A percentile compares a stretch with the other conserved stretches of the same genome.
phyloP scores from a whole-genome alignment of 2,888 invertebrate genomes.

The Platerodrilus igneus region DNA sequence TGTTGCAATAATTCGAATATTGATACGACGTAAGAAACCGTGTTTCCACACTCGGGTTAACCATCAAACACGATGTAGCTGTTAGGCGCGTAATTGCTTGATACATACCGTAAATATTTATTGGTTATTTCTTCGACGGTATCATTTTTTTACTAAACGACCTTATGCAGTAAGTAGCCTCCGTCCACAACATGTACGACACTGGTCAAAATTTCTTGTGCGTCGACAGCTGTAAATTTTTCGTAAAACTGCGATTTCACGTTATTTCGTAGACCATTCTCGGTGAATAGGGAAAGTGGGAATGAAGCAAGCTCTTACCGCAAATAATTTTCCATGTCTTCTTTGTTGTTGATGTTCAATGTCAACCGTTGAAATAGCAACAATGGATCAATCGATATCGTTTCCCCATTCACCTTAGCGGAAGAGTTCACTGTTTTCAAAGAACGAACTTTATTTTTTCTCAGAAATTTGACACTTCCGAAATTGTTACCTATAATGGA shows the following conservation, averaged over 20 bases:
- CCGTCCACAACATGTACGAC: slow-evolving; percentile 32
- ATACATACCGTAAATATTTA: slow-evolving; percentile 25
- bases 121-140: slow-evolving; percentile 25
- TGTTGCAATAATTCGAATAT: too few species aligned
- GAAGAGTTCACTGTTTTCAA: slow-evolving; percentile 30
- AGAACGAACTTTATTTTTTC: slow-evolving; percentile 34
- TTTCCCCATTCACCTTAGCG: slow-evolving; percentile 32
- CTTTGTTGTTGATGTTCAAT: slow-evolving; percentile 28
- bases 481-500: slow-evolving; percentile 32
- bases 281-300: slow-evolving; percentile 33
- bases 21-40: too few species aligned
- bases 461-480: slow-evolving; percentile 32
- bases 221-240: too few species aligned
- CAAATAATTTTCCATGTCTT: slow-evolving; percentile 33
- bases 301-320: slow-evolving; percentile 34
- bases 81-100: slow-evolving; percentile 27
- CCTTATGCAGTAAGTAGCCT: slow-evolving; percentile 30
- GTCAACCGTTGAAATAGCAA: slow-evolving; percentile 31
- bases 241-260: too few species aligned
- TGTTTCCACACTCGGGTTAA: slow-evolving; percentile 23
- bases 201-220: too few species aligned
- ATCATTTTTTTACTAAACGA: slow-evolving; percentile 30
- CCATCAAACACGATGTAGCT: slow-evolving; percentile 30
- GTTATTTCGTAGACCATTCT: slow-evolving; percentile 29
- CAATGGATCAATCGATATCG: slow-evolving; percentile 28